These are phyloP conservation scores for Caradrina clavipalpis DNA, from an alignment of 2,888 invertebrate genomes.

Conservation along the genomic window DNA sequence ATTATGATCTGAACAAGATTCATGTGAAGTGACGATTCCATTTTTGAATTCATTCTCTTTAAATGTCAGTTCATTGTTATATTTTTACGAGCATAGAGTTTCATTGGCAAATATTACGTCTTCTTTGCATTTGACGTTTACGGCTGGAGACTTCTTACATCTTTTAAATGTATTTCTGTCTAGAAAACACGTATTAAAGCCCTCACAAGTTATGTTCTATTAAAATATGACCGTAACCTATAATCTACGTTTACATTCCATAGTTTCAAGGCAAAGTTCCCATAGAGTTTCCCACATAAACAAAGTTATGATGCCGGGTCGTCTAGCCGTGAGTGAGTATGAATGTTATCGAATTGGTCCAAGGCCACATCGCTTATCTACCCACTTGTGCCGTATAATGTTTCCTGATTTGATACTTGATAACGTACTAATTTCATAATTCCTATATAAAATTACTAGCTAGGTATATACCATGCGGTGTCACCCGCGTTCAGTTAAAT, in stretches of 20 bases:
- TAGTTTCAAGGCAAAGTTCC: constrained; percentile 52
- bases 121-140: background rate
- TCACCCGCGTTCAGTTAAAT: too few relatives aligned
- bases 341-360: constrained; percentile 72
- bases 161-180: background rate
- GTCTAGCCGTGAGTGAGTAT: constrained; percentile 65
- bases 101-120: background rate
- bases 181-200: background rate
- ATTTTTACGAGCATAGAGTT: constrained; percentile 6
- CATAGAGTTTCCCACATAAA: constrained; percentile 64
- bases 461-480: too few relatives aligned
- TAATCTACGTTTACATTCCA: constrained; percentile 36
- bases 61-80: background rate
- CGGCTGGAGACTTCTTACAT: too few relatives aligned
- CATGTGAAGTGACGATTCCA: constrained; percentile 34
- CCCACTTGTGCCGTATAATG: constrained; percentile 53
- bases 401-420: constrained; percentile 52
- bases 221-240: constrained; percentile 42
- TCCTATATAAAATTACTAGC: background rate
- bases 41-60: constrained; percentile 32
- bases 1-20: constrained; percentile 38
- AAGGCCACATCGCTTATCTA: constrained; percentile 71
- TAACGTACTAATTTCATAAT: constrained; percentile 46
- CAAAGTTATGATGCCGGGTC: constrained; percentile 43
- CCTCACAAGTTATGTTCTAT: constrained; percentile 26